Percentiles rank a stretch among this genome's conserved stretches.
Evolutionary conservation across 2,888 invertebrate species (phyloP).

Genomic region (Acrocera orbiculus): DNA sequence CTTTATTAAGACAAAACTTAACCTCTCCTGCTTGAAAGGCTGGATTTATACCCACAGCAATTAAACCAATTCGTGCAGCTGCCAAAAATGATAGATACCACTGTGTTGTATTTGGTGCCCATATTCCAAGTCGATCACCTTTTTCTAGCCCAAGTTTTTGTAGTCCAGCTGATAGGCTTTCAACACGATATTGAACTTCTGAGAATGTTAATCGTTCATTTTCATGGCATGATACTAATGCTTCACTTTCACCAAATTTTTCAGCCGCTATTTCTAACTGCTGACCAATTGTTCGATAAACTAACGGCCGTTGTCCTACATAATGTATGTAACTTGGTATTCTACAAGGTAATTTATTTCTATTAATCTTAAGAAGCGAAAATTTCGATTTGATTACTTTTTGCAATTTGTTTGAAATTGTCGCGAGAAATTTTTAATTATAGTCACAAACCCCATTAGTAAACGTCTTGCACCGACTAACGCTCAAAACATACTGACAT

Average conservation of each 20-base stretch:
- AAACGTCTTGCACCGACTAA: no score
- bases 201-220: slow-evolving; percentile 34
- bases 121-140: slow-evolving; percentile 62
- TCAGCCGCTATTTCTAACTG: slow-evolving; percentile 36
- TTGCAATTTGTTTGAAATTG: no score
- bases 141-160: slow-evolving; percentile 45
- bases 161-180: slow-evolving; percentile 54
- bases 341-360: no score
- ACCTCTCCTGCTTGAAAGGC: slow-evolving; percentile 52
- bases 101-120: slow-evolving; percentile 59
- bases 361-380: no score
- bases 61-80: slow-evolving; percentile 50
- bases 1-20: slow-evolving; percentile 52
- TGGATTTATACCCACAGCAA: slow-evolving; percentile 62
- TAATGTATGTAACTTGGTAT: slow-evolving; percentile 36
- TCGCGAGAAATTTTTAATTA: no score
- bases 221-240: slow-evolving; percentile 39
- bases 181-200: slow-evolving; percentile 34
- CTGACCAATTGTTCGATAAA: slow-evolving; percentile 38
- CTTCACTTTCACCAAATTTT: slow-evolving; percentile 37
- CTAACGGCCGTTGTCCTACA: slow-evolving; percentile 34
- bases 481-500: no score
- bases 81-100: slow-evolving; percentile 60
- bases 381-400: no score
- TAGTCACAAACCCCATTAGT: no score